phyloP scores from a whole-genome alignment of 2,888 invertebrate genomes.

The Boloria euphrosyne region DNA sequence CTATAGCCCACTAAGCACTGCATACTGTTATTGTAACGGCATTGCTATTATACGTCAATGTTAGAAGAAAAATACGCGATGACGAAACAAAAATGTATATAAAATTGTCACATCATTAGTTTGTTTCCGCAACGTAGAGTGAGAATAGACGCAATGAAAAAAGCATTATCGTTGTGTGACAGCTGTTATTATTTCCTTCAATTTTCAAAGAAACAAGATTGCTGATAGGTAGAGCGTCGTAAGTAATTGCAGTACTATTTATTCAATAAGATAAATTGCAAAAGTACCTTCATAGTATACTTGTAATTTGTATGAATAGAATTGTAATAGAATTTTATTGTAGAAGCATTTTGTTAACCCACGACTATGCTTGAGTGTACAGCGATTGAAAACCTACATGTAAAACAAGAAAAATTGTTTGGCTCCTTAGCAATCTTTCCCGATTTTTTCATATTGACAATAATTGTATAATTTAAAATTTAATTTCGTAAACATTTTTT shows the following conservation, averaged over 20 bases:
- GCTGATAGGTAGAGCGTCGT: neutral
- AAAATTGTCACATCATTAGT: slow-evolving; percentile 30
- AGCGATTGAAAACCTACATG: too few species aligned
- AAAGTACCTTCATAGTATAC: too few species aligned
- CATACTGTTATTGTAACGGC: slow-evolving; percentile 70
- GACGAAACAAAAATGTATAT: slow-evolving; percentile 33
- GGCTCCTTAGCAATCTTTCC: too few species aligned
- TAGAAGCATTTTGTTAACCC: too few species aligned
- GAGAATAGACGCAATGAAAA: slow-evolving; percentile 18
- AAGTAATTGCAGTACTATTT: neutral
- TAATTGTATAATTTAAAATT: too few species aligned
- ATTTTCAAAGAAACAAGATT: neutral
- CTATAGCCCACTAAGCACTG: slow-evolving; percentile 57
- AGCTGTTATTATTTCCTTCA: slow-evolving; percentile 10
- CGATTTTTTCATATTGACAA: too few species aligned
- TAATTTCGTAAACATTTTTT: too few species aligned
- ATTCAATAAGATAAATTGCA: neutral
- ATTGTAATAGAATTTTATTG: too few species aligned
- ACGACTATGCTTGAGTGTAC: too few species aligned
- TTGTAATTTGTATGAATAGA: too few species aligned
- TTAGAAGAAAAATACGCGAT: slow-evolving; percentile 50
- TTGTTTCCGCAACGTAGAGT: slow-evolving; percentile 20
- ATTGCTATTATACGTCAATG: slow-evolving; percentile 59
- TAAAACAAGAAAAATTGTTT: too few species aligned
- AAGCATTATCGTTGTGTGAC: slow-evolving; percentile 23